These are phyloP conservation scores for Tricholauxania praeusta DNA, from an alignment of 2,888 invertebrate species.

Conservation along the genomic window DNA sequence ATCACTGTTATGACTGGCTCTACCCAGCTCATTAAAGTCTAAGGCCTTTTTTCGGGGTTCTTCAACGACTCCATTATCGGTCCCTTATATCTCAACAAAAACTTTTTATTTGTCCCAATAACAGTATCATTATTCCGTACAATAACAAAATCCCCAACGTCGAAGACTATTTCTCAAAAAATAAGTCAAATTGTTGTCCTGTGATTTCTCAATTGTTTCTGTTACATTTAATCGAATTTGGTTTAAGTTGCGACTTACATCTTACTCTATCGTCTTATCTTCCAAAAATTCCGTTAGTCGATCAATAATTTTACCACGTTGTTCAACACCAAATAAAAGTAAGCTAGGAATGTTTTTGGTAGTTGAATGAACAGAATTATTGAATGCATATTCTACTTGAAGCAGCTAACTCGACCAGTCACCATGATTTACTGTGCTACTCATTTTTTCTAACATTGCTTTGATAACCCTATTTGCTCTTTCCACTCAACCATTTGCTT, in stretches of 20 bases:
- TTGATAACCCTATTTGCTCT: slow-evolving; percentile 37
- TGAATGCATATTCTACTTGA: slow-evolving; percentile 41
- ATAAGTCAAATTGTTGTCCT: slow-evolving; percentile 15
- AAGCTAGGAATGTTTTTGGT: slow-evolving; percentile 30
- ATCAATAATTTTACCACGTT: slow-evolving; percentile 30
- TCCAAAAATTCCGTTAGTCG: slow-evolving; percentile 31
- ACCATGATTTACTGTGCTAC: slow-evolving; percentile 29
- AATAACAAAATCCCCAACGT: slow-evolving; percentile 8
- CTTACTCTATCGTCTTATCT: neutral
- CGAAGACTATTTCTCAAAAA: slow-evolving; percentile 15
- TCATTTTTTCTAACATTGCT: slow-evolving; percentile 33
- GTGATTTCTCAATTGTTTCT: neutral
- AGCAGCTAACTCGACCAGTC: neutral
- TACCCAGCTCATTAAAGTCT: neutral
- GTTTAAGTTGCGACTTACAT: neutral
- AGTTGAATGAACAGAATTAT: slow-evolving; percentile 38
- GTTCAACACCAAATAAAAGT: slow-evolving; percentile 39
- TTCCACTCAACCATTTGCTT: slow-evolving; percentile 36
- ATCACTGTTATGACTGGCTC: neutral
- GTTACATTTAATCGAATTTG: neutral
- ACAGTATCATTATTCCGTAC: neutral
- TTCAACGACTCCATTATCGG: neutral
- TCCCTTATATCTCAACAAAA: neutral
- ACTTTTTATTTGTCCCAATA: neutral
- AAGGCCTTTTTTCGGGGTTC: neutral